These are phyloP conservation scores for Alfaro cultratus DNA, from an alignment of 2,797 vertebrate species.

Conservation along the genomic window DNA sequence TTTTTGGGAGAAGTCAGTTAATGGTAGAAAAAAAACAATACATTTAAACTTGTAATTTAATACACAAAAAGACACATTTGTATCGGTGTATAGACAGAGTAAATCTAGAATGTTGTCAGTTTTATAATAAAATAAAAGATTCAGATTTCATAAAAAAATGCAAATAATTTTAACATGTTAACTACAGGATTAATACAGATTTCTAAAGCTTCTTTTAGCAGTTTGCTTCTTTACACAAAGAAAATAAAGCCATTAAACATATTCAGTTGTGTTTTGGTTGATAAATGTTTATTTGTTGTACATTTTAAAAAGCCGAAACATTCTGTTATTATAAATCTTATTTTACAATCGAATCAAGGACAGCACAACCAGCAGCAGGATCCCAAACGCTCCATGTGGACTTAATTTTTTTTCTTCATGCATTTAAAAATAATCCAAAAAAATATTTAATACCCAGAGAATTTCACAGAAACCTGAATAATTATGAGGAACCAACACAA, in stretches of 20 bases:
- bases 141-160: background rate
- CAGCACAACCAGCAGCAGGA: constrained; percentile 27
- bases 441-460: background rate
- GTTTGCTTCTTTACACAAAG: background rate
- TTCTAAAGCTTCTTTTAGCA: background rate
- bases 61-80: background rate
- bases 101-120: background rate
- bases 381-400: constrained; percentile 31
- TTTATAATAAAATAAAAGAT: background rate
- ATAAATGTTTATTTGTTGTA: constrained; percentile 56
- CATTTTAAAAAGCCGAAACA: constrained; percentile 66
- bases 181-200: background rate
- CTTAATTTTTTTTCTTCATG: constrained; percentile 25
- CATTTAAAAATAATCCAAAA: constrained; percentile 20
- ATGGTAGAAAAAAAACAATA: background rate
- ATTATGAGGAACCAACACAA: background rate
- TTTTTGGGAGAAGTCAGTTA: background rate
- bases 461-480: constrained; percentile 2
- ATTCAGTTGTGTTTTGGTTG: background rate
- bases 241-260: background rate
- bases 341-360: constrained; percentile 47
- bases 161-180: background rate
- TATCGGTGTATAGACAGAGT: background rate
- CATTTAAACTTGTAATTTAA: background rate
- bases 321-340: constrained; percentile 54